Conservation (phyloP, 2,113 vertebrate species). For the Heptranchias perlo region DNA sequence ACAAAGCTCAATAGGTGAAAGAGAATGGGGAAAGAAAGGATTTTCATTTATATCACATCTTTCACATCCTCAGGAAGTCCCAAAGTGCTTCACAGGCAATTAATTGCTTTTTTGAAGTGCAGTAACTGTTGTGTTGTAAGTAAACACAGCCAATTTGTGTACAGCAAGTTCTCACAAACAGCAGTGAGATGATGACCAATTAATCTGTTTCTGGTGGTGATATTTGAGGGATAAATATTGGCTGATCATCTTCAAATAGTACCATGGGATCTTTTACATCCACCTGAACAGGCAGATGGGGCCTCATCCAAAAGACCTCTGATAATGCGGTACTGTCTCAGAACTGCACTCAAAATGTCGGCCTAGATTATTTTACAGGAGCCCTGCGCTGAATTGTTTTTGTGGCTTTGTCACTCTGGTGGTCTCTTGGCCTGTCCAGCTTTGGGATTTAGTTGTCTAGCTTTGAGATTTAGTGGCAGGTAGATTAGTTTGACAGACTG, state of each 20-base stretch:
- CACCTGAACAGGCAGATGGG: background rate
- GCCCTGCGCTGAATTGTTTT: background rate
- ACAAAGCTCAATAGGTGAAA: background rate
- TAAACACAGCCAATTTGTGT: background rate
- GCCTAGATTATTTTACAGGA: background rate
- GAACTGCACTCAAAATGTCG: background rate
- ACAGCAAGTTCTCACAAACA: background rate
- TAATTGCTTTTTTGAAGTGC: background rate
- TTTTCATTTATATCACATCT: background rate
- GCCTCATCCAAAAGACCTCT: background rate
- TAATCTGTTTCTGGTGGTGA: background rate
- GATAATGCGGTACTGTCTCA: background rate
- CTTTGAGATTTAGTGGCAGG: slow-evolving; percentile 38
- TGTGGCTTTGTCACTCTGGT: slow-evolving; percentile 20
- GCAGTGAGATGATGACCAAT: background rate
- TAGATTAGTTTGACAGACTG: slow-evolving; percentile 41
- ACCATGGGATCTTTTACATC: background rate
- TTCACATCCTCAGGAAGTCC: background rate
- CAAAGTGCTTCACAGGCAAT: background rate
- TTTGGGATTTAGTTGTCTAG: background rate
- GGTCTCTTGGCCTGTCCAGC: background rate
- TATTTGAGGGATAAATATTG: background rate
- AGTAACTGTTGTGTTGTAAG: background rate
- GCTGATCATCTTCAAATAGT: background rate
- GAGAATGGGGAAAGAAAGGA: background rate